Conservation (phyloP, 92 coral and sea anemone genomes). For the Porites cylindrica region DNA sequence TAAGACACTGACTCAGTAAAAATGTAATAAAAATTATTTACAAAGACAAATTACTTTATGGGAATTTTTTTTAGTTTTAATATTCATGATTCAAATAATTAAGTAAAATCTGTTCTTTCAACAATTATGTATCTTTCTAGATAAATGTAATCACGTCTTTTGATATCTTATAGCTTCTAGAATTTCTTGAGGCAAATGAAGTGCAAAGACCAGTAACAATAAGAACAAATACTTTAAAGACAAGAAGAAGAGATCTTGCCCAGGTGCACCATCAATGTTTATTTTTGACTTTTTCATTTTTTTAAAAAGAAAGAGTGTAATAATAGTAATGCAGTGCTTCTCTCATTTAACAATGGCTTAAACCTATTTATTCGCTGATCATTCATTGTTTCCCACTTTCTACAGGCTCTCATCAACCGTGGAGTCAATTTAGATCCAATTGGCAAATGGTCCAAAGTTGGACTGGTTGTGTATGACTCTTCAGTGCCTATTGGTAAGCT, state of each 20-base stretch:
- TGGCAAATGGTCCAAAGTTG: constrained; percentile 99
- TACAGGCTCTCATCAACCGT: constrained; percentile 93
- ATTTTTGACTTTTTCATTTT: too few relatives aligned
- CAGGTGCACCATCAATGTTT: constrained; percentile 57
- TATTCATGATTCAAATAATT: not conserved
- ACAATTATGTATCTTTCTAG: too few relatives aligned
- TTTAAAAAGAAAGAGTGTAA: too few relatives aligned
- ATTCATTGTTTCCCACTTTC: not conserved
- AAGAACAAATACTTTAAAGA: constrained; percentile 90
- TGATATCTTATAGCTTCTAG: constrained; percentile 70
- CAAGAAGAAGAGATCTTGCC: constrained; percentile 95
- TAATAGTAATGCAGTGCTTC: too few relatives aligned
- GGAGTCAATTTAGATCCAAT: constrained; percentile 96
- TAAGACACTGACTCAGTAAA: too few relatives aligned
- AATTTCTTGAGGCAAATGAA: constrained; percentile 97
- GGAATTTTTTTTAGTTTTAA: too few relatives aligned
- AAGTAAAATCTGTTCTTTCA: not conserved
- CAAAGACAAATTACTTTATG: too few relatives aligned
- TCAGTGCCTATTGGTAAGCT: constrained; percentile 97
- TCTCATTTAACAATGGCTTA: too few relatives aligned
- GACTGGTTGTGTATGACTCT: constrained; percentile 95
- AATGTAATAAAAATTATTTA: too few relatives aligned
- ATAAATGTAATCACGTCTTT: not conserved
- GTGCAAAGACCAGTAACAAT: constrained; percentile 95
- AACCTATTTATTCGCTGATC: too few relatives aligned